Evolutionary conservation across 2,797 vertebrate species (phyloP).

Genomic region (Diglossa cyanea): DNA sequence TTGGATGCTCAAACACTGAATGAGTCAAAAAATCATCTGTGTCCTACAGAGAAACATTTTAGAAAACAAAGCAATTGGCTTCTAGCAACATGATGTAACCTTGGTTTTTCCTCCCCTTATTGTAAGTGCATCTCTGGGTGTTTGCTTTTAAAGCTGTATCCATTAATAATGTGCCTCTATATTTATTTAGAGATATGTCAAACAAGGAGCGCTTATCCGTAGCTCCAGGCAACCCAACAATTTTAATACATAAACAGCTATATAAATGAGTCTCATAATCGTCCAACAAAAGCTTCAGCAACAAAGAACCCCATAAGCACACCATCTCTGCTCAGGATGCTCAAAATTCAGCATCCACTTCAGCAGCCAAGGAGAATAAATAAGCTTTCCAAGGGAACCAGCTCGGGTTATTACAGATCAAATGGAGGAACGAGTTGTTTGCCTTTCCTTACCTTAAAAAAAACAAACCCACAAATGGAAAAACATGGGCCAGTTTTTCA

Average conservation of each 20-base stretch:
- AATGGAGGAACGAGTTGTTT: slow-evolving; percentile 32
- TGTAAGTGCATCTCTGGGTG: slow-evolving; percentile 58
- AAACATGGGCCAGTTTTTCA: slow-evolving; percentile 42
- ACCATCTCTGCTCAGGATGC: slow-evolving; percentile 10
- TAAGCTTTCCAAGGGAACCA: slow-evolving; percentile 36
- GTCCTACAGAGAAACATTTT: slow-evolving; percentile 49
- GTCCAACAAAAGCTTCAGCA: slow-evolving; percentile 22
- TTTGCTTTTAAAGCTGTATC: slow-evolving; percentile 61
- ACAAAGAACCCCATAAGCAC: slow-evolving; percentile 26
- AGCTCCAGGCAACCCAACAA: slow-evolving; percentile 56
- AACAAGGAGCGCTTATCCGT: slow-evolving; percentile 37
- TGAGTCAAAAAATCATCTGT: slow-evolving; percentile 68
- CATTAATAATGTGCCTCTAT: slow-evolving; percentile 52
- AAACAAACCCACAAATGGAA: neutral
- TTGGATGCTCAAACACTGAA: slow-evolving; percentile 48
- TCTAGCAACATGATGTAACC: slow-evolving; percentile 64
- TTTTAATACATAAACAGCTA: slow-evolving; percentile 50
- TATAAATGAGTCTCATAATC: slow-evolving; percentile 44
- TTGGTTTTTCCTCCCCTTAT: slow-evolving; percentile 61
- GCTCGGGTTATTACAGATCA: slow-evolving; percentile 47
- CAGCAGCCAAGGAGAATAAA: slow-evolving; percentile 48
- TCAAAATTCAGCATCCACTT: neutral
- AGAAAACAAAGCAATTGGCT: slow-evolving; percentile 67
- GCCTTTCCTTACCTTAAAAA: slow-evolving; percentile 21
- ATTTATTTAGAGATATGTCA: slow-evolving; percentile 64